A percentile compares a stretch with the other conserved stretches of the same genome.
These are phyloP conservation scores for Chionis minor DNA, from an alignment of 2,113 vertebrate species.

Conservation along the genomic window DNA sequence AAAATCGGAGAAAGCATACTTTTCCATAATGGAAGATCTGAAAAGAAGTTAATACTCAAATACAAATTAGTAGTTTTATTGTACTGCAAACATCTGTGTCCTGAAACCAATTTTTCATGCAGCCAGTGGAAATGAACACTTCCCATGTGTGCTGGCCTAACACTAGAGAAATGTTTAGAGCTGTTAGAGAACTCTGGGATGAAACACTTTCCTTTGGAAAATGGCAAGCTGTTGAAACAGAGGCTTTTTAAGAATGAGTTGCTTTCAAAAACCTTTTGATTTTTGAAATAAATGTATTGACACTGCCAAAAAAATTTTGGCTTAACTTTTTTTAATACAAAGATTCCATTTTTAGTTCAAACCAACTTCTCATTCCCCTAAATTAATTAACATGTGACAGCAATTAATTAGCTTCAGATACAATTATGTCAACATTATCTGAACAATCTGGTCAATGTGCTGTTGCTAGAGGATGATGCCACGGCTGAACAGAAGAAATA, in stretches of 20 bases:
- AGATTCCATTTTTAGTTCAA: constrained; percentile 3
- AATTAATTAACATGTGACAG: neutral
- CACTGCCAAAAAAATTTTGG: neutral
- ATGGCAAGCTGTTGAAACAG: constrained; percentile 19
- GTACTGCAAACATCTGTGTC: constrained; percentile 62
- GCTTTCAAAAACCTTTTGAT: neutral
- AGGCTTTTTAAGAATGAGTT: constrained; percentile 4
- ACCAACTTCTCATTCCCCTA: neutral
- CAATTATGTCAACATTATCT: neutral
- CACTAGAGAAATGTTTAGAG: constrained; percentile 53
- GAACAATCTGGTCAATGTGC: neutral
- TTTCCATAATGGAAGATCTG: constrained; percentile 51
- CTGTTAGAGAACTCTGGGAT: neutral
- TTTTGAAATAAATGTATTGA: neutral
- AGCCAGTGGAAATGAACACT: constrained; percentile 52
- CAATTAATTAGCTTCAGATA: neutral
- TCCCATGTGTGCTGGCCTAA: constrained; percentile 62
- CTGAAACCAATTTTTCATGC: constrained; percentile 36
- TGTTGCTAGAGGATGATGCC: neutral
- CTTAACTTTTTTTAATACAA: neutral
- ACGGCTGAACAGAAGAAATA: neutral
- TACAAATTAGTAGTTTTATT: constrained; percentile 32
- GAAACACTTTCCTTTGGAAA: constrained; percentile 60
- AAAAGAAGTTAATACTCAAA: constrained; percentile 29
- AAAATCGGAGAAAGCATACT: constrained; percentile 21